A percentile compares a stretch with the other conserved stretches of the same genome.
These are phyloP conservation scores for Bettongia penicillata DNA, from an alignment of 2,113 vertebrate genomes.

Conservation along the genomic window DNA sequence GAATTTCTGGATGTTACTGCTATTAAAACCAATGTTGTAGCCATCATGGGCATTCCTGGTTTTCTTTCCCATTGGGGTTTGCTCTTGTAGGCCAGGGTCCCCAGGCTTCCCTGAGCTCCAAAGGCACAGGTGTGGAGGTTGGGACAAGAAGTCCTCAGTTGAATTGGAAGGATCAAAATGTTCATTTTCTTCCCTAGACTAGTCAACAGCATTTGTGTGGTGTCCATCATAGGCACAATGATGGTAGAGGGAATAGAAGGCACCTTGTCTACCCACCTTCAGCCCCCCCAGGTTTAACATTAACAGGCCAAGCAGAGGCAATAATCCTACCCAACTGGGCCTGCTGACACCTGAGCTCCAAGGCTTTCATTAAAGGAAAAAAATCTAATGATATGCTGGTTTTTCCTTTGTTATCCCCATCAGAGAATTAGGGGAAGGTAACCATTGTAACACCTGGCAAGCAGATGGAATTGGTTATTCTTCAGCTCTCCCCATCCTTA, in stretches of 20 bases:
- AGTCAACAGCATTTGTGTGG: not conserved
- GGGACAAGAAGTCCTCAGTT: not conserved
- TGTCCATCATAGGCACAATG: no score
- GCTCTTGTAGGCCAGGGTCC: not conserved
- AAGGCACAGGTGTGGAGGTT: not conserved
- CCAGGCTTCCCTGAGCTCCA: not conserved
- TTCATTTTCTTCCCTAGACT: not conserved
- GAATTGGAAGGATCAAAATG: not conserved
- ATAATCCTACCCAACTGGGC: not conserved
- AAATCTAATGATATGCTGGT: not conserved
- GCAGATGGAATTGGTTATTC: not conserved
- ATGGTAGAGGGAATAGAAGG: not conserved
- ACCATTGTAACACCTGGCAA: not conserved
- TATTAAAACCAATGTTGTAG: slow-evolving; percentile 82
- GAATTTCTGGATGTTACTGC: slow-evolving; percentile 80
- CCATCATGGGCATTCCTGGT: not conserved
- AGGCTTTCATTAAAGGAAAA: not conserved
- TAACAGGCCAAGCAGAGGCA: not conserved
- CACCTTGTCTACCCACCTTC: not conserved
- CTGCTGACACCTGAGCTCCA: not conserved
- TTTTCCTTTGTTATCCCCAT: not conserved
- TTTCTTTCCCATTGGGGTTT: slow-evolving; percentile 40
- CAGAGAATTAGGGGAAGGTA: not conserved
- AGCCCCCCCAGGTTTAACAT: no score
- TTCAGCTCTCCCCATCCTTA: no score